Evolutionary conservation across 2,113 vertebrate species (phyloP), one percentile per base, ranked within the genome.

Genomic region (Panurus biarmicus): DNA sequence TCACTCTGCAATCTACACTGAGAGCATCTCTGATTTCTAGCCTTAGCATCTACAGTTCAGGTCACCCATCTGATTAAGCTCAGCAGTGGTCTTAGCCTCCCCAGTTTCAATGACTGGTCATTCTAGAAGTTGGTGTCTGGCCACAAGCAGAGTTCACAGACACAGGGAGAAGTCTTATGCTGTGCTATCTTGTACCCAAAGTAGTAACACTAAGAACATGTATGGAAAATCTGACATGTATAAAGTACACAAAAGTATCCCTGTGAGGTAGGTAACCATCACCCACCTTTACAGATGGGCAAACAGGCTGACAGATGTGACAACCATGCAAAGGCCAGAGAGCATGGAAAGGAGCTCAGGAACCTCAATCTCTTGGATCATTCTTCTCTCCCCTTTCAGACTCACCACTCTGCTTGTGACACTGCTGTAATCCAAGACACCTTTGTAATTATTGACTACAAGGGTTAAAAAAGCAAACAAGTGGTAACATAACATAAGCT

Each of bases 241-340:
- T 67, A 50, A 79, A 65, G 72, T 53, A 69, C 77, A 95, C 42
- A 93, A 72, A 90, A 76, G 29, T n/a, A 65, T 77, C 89, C 87
- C 87, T 88, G 85, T 91, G 95, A 97, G 89, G 91, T 91, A 95
- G 90, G 92, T 93, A 74, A 81, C 50, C 47, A 67, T 36, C 90
- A 91, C 85, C 90, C 93, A 83, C 53, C 77, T 84, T 89, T 65
- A 56, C 14, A 86, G 75, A 95, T 94, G 92, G 87, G 87, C 47
- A 90, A 90, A 83, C 72, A 86, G 75, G 72, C 85, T 74, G 60
- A 87, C 48, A 89, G 71, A 79, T 48, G 40, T 15, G 61, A 89
- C 33, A 48, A 78, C 57, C 48, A 53, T 12, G 40, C 58, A 87
- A 90, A 90, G 70, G 90, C 91, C 74, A 95, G 79, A 87, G n/a